A percentile compares a stretch with the other conserved stretches of the same genome.
Conservation (phyloP, 2,113 vertebrate genomes). For the human region GRCh38 chr6:2855501-2856000, state of each 20-base stretch:
- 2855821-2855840: not conserved
- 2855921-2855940: not conserved
- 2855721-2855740: no score
- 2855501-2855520: constrained; percentile 85
- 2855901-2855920: not conserved
- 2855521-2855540: constrained; percentile 67
- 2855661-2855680: constrained; percentile 84
- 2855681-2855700: constrained; percentile 82
- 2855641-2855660: constrained; percentile 81
- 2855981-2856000: not conserved
- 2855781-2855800: not conserved
- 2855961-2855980: not conserved
- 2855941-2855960: no score
- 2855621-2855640: constrained; percentile 76
- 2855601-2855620: constrained; percentile 84
- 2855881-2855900: not conserved
- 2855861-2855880: not conserved
- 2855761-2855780: fast-evolving
- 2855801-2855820: not conserved
- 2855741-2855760: not conserved
- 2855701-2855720: not conserved
- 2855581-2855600: constrained; percentile 84
- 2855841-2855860: not conserved
- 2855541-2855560: constrained; percentile 88
- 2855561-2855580: constrained; percentile 79